Percentiles rank a stretch among this genome's conserved stretches.
These are phyloP conservation scores for Batillaria attramentaria DNA, from an alignment of 1,140 invertebrate species.

Conservation along the genomic window DNA sequence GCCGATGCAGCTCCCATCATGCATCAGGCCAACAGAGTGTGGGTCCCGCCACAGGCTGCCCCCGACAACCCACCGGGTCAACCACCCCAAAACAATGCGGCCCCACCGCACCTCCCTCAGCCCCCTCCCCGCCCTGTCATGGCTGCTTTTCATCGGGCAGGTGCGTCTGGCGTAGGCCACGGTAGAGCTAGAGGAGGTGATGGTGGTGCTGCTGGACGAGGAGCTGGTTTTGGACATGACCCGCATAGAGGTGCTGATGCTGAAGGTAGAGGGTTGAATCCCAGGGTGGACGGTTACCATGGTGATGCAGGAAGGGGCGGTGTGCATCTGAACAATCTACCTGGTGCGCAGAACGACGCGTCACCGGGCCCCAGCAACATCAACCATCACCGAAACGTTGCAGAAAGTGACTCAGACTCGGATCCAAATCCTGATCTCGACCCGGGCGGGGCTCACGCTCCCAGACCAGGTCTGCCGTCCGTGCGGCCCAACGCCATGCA, in stretches of 20 bases:
- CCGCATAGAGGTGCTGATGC: background rate
- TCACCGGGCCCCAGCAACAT: background rate
- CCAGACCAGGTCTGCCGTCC: conserved; percentile 56
- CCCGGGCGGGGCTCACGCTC: conserved; percentile 1
- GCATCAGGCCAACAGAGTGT: conserved; percentile 33
- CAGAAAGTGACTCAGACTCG: background rate
- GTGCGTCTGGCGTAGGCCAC: background rate
- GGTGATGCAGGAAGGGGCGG: no score
- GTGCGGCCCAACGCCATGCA: conserved; percentile 69
- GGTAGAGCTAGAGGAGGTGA: background rate
- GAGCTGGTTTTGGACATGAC: background rate
- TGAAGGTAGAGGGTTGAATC: background rate
- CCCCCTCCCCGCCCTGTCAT: conserved; percentile 8
- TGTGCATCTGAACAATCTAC: no score
- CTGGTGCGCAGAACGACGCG: background rate
- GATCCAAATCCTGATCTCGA: background rate
- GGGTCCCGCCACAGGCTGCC: conserved; percentile 39
- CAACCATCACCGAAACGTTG: background rate
- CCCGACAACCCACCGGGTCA: background rate
- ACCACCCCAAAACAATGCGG: background rate
- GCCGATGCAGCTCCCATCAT: conserved; percentile 4
- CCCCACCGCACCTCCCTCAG: background rate
- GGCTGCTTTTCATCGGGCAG: conserved; percentile 1
- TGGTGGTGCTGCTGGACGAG: background rate
- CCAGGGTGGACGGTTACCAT: no score